Evolutionary conservation across 2,797 vertebrate genomes (phyloP).

Genomic region (Chloroceryle amazona): DNA sequence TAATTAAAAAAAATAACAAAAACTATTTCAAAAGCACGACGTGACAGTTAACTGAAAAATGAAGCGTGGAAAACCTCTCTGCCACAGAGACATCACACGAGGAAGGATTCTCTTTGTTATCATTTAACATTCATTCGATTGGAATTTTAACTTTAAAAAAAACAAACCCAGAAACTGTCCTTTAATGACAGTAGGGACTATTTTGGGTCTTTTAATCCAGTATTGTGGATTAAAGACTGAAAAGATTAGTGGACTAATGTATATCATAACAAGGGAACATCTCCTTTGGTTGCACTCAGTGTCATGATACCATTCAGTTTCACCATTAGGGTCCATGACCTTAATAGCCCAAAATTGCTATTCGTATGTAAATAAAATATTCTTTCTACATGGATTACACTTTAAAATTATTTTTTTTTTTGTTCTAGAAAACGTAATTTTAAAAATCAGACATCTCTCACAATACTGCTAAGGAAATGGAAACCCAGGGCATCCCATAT

Average conservation of each 20-base stretch:
- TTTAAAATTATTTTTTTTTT: not conserved
- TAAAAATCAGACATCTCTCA: not conserved
- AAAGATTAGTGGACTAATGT: slow-evolving; percentile 41
- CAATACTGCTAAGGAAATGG: not conserved
- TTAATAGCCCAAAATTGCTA: not conserved
- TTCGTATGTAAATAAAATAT: not conserved
- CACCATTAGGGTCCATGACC: not conserved
- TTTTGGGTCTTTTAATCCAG: slow-evolving; percentile 38
- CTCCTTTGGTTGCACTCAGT: not conserved
- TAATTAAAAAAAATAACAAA: not conserved
- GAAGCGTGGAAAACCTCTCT: not conserved
- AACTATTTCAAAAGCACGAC: not conserved
- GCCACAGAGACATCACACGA: fast-evolving
- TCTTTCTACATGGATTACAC: not conserved
- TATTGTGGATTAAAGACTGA: slow-evolving; percentile 41
- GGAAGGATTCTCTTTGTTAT: not conserved
- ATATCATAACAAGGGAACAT: slow-evolving; percentile 30
- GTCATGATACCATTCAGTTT: not conserved
- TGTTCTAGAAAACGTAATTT: not conserved
- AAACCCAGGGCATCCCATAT: not conserved
- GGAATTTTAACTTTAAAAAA: not conserved
- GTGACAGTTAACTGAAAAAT: not conserved
- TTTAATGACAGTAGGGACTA: not conserved
- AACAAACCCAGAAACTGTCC: not conserved
- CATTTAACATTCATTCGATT: not conserved